Percentiles rank a stretch among this genome's conserved stretches.
phyloP scores from a whole-genome alignment of 1,140 invertebrate species.

The Oncopodura yosiiana region DNA sequence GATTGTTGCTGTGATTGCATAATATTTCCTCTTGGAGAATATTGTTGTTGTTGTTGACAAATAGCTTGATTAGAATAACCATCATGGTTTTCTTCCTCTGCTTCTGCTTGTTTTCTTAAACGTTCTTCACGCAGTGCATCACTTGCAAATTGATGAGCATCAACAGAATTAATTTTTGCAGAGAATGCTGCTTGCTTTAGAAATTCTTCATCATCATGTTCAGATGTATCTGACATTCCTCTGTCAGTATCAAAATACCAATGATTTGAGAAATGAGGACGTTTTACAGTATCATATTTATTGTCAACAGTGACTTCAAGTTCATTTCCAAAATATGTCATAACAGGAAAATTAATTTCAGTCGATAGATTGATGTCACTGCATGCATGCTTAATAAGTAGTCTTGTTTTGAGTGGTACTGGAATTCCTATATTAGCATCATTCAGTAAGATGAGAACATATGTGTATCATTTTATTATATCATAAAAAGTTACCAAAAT shows the following conservation, averaged over 20 bases:
- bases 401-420: constrained; percentile 20
- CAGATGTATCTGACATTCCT: constrained; percentile 11
- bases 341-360: constrained; percentile 14
- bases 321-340: constrained; percentile 32
- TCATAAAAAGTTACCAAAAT: too few relatives aligned
- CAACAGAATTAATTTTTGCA: constrained; percentile 22
- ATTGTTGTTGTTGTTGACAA: too few relatives aligned
- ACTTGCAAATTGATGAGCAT: constrained; percentile 9
- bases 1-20: too few relatives aligned
- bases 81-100: constrained; percentile 2
- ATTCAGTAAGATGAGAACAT: too few relatives aligned
- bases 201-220: constrained; percentile 3
- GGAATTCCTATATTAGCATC: too few relatives aligned
- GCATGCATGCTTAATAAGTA: constrained; percentile 26
- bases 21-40: too few relatives aligned
- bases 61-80: too few relatives aligned
- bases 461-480: too few relatives aligned
- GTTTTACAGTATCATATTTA: constrained; percentile 14
- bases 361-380: constrained; percentile 27
- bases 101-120: not conserved
- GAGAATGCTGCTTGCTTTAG: constrained; percentile 20
- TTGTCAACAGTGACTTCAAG: constrained; percentile 29
- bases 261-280: constrained; percentile 20
- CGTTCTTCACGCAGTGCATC: not conserved
- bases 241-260: constrained; percentile 31